Base-by-base conservation (phyloP, 2,113 vertebrate genomes). In the Platycercus adscitus region DNA sequence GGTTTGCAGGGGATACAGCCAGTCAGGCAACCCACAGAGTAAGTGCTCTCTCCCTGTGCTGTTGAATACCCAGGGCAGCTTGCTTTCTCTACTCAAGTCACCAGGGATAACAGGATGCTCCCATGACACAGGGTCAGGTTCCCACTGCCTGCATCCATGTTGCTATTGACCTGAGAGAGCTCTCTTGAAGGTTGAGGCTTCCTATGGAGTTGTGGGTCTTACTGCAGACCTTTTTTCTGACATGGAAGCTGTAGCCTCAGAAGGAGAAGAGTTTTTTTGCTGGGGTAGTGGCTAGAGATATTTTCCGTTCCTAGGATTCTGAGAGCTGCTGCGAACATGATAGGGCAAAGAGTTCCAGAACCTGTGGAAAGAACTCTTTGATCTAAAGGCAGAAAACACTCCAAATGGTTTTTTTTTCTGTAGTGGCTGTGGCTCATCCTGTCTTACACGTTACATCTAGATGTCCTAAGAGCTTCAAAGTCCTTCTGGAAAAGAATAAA, bases 81-180 rank as follows among this genome's bases (percentile, higher is more conserved):
- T 87, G 39, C 83, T 92, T 79, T 58, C 47, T 89, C 61, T 60
- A 0, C 5, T 6, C 20, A 83, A 56, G 13, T 75, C 17, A 5
- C 61, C 41, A 75, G 87, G 69, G 89, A 75, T 84, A 92, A 87
- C 93, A 96, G 87, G 93, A 95, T 91, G 63, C 75, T 94, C 68
- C 82, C 79, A 79, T 95, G 82, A 94, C 88, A 93, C 63, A 69
- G 66, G 81, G 75, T 91, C 85, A 85, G 28, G 68, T 66, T 95
- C 82, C 68, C 88, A 77, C 86, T 95, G 85, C 75, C 81, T 89
- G 58, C 41, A 66, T 93, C 39, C 43, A 70, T 77, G 33, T 70
- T 84, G 28, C 76, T 83, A 2, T 88, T 93, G 88, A 93, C 53
- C 63, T 90, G 28, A 79, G 17, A 81, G 76, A 39, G 39, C 50